Conservation (phyloP, 1,140 invertebrate species). For the Lepidurus couesii region DNA sequence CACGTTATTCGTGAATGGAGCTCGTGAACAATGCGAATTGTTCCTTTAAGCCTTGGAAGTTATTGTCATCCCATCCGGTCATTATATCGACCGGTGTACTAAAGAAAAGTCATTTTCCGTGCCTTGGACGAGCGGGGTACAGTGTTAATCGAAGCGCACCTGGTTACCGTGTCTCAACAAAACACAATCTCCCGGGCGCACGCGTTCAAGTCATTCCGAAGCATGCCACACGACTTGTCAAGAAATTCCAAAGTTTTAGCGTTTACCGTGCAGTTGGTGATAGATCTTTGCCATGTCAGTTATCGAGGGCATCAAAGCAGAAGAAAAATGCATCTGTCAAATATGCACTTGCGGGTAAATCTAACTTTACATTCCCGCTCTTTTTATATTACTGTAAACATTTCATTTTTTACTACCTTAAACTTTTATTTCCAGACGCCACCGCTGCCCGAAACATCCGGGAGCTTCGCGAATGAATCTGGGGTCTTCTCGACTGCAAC, state of each 20-base stretch:
- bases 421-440: not conserved
- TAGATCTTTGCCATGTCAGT: not conserved
- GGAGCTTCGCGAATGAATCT: not conserved
- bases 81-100: slow-evolving; percentile 8
- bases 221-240: not conserved
- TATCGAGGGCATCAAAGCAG: not conserved
- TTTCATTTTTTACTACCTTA: not conserved
- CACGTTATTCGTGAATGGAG: no score
- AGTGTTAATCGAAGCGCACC: not conserved
- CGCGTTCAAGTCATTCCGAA: no score
- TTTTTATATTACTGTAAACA: no score
- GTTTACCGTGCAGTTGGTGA: not conserved
- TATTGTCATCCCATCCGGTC: not conserved
- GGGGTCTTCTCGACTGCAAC: no score
- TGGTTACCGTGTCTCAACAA: not conserved
- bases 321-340: slow-evolving; percentile 2
- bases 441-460: not conserved
- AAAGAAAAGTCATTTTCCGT: not conserved
- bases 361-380: not conserved
- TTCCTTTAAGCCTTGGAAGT: not conserved
- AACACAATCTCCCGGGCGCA: not conserved
- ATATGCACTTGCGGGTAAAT: slow-evolving; percentile 10
- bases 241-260: not conserved
- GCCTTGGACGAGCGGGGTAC: not conserved
- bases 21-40: no score